Conservation (phyloP, 30 jellyfish, hydroid and myxozoan species). For the Hydra vulgaris region DNA sequence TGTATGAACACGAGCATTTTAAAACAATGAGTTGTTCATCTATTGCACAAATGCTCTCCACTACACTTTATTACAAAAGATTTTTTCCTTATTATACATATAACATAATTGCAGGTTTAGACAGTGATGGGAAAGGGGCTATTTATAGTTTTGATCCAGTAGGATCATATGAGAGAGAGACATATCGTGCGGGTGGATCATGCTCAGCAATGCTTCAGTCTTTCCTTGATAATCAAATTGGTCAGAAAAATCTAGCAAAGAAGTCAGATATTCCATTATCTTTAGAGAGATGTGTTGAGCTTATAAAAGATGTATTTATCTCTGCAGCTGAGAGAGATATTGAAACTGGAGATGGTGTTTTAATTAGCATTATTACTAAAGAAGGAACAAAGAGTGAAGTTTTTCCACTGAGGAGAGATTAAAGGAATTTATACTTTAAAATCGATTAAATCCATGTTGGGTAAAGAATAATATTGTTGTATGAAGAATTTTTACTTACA, state of each 20-base stretch:
- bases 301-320: conserved; percentile 81
- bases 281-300: conserved; percentile 57
- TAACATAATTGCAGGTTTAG: conserved; percentile 90
- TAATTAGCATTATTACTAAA: conserved; percentile 53
- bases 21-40: conserved; percentile 45
- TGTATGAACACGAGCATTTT: conserved; percentile 83
- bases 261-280: conserved; percentile 49
- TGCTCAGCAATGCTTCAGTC: conserved; percentile 92
- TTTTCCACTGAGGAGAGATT: conserved; percentile 81
- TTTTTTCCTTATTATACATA: conserved; percentile 91
- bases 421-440: not conserved
- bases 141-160: conserved; percentile 96
- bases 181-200: conserved; percentile 89
- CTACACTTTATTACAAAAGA: conserved; percentile 71
- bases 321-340: conserved; percentile 98
- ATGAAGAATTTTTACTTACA: not conserved
- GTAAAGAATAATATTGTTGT: not conserved
- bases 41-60: conserved; percentile 90
- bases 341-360: conserved; percentile 95
- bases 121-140: conserved; percentile 91
- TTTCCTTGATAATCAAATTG: conserved; percentile 88
- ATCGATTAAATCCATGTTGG: not conserved
- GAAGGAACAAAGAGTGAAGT: conserved; percentile 64
- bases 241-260: conserved; percentile 56
- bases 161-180: conserved; percentile 97